Percentiles rank a stretch among this genome's conserved stretches.
Evolutionary conservation across 92 coral and sea anemone species (phyloP).

Genomic region (Scolanthus callimorphus): DNA sequence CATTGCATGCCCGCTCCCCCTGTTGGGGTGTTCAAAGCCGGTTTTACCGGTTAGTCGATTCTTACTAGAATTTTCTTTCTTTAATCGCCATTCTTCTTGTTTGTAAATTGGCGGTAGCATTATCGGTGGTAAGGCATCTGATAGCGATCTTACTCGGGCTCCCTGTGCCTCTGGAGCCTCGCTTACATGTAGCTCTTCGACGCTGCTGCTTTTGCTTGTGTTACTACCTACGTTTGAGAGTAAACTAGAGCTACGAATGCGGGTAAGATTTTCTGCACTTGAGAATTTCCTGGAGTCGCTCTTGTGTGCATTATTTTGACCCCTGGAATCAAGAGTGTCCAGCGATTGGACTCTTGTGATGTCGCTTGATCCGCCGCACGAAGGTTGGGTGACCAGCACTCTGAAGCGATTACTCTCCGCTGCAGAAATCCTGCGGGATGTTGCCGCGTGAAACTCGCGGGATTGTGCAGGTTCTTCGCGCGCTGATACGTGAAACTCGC

Average conservation of each 20-base stretch:
- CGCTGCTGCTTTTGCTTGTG: neutral
- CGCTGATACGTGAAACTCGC: too few species aligned
- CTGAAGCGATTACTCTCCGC: neutral
- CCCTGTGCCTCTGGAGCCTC: neutral
- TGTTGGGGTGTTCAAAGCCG: neutral
- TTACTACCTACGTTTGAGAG: slow-evolving; percentile 8
- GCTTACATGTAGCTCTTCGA: neutral
- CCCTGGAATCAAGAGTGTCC: too few species aligned
- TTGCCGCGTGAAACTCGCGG: neutral
- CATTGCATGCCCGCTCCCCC: neutral
- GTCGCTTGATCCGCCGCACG: too few species aligned
- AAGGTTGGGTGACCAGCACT: neutral
- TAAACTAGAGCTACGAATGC: neutral
- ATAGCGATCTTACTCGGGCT: slow-evolving; percentile 11
- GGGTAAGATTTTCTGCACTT: neutral
- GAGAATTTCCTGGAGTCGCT: neutral
- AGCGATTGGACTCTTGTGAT: too few species aligned
- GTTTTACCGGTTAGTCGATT: neutral
- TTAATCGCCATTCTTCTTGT: neutral
- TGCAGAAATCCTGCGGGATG: slow-evolving; percentile 23
- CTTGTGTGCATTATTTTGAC: neutral
- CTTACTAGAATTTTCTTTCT: neutral
- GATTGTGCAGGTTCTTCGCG: slow-evolving; percentile 7
- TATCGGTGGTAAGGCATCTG: slow-evolving; percentile 18
- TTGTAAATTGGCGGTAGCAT: slow-evolving; percentile 19